Evolutionary conservation across 2,113 vertebrate species (phyloP).

Genomic region (Oreotrochilus melanogaster): DNA sequence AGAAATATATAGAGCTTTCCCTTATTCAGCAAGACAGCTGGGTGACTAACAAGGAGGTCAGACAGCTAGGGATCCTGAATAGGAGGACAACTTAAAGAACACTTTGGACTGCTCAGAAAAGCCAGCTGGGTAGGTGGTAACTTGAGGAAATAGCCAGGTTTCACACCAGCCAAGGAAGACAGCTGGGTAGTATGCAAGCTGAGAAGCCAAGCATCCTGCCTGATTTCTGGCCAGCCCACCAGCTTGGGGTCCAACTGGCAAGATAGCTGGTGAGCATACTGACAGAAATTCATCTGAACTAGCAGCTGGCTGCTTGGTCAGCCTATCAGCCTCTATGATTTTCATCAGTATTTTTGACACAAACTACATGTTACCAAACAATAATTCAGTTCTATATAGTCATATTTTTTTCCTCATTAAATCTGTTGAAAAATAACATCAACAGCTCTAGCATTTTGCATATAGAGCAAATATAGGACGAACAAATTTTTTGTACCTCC

Average conservation of each 20-base stretch:
- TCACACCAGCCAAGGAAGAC: slow-evolving; percentile 2
- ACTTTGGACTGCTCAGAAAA: not conserved
- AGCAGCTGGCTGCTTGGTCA: slow-evolving; percentile 8
- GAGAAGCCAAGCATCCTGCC: not conserved
- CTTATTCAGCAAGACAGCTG: not conserved
- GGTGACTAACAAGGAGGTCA: not conserved
- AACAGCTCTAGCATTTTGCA: not conserved
- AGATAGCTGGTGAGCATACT: not conserved
- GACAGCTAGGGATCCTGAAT: not conserved
- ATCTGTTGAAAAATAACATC: not conserved
- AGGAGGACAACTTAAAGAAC: not conserved
- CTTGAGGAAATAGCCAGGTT: not conserved
- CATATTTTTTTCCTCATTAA: not conserved
- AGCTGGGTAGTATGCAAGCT: slow-evolving; percentile 3
- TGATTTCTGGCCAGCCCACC: slow-evolving; percentile 1
- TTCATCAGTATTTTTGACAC: not conserved
- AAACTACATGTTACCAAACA: not conserved
- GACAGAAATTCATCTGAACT: slow-evolving; percentile 28
- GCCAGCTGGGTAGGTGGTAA: not conserved
- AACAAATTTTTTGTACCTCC: not conserved
- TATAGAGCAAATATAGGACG: not conserved
- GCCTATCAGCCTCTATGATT: not conserved
- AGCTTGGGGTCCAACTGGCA: slow-evolving; percentile 2
- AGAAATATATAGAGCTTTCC: not conserved
- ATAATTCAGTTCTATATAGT: not conserved